These are phyloP conservation scores for Chromis chromis DNA, from an alignment of 2,797 vertebrate genomes.

Conservation along the genomic window DNA sequence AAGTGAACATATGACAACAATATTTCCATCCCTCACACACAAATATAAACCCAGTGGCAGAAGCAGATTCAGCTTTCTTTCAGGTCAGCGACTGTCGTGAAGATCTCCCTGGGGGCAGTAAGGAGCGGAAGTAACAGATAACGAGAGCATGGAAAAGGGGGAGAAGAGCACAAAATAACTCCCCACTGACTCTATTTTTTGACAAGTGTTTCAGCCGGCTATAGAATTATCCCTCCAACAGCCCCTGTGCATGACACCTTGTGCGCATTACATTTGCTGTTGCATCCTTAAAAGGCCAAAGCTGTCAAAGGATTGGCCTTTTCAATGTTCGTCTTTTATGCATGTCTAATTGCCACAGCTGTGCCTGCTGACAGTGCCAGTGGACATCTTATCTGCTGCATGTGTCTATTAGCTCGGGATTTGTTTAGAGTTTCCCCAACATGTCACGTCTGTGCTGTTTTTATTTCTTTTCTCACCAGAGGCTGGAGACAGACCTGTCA, in stretches of 20 bases:
- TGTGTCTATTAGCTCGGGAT: conserved; percentile 20
- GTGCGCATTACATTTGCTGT: conserved; percentile 32
- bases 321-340: conserved; percentile 49
- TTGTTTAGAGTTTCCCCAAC: conserved; percentile 22
- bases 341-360: conserved; percentile 12
- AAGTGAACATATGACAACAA: conserved; percentile 2
- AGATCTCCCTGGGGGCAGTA: conserved; percentile 29
- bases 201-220: conserved; percentile 29
- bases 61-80: conserved; percentile 16
- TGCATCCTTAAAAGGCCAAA: conserved; percentile 60
- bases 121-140: conserved; percentile 13
- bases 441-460: conserved; percentile 22
- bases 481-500: conserved; percentile 92
- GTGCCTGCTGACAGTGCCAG: conserved; percentile 21
- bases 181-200: neutral
- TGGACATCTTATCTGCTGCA: conserved; percentile 37
- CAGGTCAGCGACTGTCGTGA: conserved; percentile 39
- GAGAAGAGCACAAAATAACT: conserved; percentile 25
- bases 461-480: conserved; percentile 78
- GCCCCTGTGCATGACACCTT: neutral
- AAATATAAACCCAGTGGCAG: conserved; percentile 3
- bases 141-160: neutral
- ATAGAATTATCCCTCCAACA: conserved; percentile 23
- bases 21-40: conserved; percentile 20
- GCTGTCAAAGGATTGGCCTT: conserved; percentile 64